These are phyloP conservation scores for Anarsia innoxiella DNA, from an alignment of 2,888 invertebrate species.

Conservation along the genomic window DNA sequence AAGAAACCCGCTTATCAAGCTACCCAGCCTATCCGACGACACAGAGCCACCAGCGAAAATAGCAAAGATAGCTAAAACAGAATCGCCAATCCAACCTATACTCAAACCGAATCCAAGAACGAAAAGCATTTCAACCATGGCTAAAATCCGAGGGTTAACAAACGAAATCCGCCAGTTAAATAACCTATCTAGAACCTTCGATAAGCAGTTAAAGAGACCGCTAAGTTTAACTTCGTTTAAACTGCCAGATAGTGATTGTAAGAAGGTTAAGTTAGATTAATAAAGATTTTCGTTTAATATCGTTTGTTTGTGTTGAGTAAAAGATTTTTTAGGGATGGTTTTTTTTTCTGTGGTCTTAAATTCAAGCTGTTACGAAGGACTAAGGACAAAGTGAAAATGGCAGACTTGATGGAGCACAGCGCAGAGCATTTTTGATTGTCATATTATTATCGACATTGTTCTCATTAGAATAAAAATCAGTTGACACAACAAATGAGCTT, in stretches of 20 bases:
- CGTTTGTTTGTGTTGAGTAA: not conserved
- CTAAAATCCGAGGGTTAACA: constrained; percentile 47
- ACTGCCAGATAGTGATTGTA: constrained; percentile 25
- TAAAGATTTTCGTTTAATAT: too few species aligned
- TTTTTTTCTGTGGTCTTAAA: too few species aligned
- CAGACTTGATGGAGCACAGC: too few species aligned
- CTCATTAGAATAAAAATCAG: too few species aligned
- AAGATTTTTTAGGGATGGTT: too few species aligned
- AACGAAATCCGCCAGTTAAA: constrained; percentile 44
- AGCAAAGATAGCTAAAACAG: constrained; percentile 26
- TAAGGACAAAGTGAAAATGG: too few species aligned
- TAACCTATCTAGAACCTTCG: constrained; percentile 34
- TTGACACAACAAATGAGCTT: too few species aligned
- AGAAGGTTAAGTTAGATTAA: constrained; percentile 44
- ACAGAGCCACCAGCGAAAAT: constrained; percentile 27
- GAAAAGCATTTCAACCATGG: constrained; percentile 30
- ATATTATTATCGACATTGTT: too few species aligned
- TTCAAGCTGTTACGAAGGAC: too few species aligned
- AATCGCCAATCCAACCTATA: constrained; percentile 12
- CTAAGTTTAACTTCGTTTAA: constrained; percentile 21
- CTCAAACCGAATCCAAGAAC: constrained; percentile 24
- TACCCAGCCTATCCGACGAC: constrained; percentile 52
- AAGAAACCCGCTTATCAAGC: constrained; percentile 49
- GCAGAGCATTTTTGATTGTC: too few species aligned
- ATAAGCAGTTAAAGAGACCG: constrained; percentile 38